Percentiles rank a stretch among this genome's conserved stretches.
phyloP scores from a whole-genome alignment of 2,888 invertebrate genomes.

The Caenorhabditis zanzibari region DNA sequence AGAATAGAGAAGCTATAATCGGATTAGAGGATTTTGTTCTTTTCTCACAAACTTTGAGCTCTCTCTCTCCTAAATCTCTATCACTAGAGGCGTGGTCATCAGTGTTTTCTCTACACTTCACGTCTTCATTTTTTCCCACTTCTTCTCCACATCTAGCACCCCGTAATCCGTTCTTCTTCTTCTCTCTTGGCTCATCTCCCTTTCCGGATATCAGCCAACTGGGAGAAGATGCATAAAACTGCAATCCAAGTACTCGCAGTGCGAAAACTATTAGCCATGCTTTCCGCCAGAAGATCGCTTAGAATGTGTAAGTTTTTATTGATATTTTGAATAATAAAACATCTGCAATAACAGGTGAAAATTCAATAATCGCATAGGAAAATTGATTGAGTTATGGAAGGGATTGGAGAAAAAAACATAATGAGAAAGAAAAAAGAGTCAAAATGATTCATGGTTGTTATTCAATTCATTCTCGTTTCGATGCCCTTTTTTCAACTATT shows the following conservation, averaged over 20 bases:
- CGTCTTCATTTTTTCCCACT: conserved; percentile 33
- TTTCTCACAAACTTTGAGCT: conserved; percentile 26
- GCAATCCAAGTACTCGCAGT: conserved; percentile 61
- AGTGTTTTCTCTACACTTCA: conserved; percentile 5
- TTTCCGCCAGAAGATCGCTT: conserved; percentile 63
- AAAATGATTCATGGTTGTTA: conserved; percentile 21
- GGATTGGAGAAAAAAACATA: conserved; percentile 5
- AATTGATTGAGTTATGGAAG: conserved; percentile 20
- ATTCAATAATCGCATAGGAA: background rate
- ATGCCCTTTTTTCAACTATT: background rate
- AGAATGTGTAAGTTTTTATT: conserved; percentile 61
- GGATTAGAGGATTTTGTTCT: conserved; percentile 37
- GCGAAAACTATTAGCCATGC: conserved; percentile 60
- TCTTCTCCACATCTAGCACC: conserved; percentile 38
- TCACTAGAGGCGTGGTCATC: conserved; percentile 35
- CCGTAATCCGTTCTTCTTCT: conserved; percentile 53
- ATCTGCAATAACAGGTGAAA: conserved; percentile 36
- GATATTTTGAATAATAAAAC: conserved; percentile 16
- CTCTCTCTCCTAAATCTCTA: conserved; percentile 10
- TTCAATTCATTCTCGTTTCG: conserved; percentile 12
- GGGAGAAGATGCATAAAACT: conserved; percentile 49
- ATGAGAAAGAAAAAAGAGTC: background rate
- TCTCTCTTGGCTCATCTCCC: conserved; percentile 36
- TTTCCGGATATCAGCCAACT: conserved; percentile 51
- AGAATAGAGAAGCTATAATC: conserved; percentile 11